A percentile compares a stretch with the other conserved stretches of the same genome.
Evolutionary conservation across 2,113 vertebrate species (phyloP).

Genomic region (Arenaria interpres): DNA sequence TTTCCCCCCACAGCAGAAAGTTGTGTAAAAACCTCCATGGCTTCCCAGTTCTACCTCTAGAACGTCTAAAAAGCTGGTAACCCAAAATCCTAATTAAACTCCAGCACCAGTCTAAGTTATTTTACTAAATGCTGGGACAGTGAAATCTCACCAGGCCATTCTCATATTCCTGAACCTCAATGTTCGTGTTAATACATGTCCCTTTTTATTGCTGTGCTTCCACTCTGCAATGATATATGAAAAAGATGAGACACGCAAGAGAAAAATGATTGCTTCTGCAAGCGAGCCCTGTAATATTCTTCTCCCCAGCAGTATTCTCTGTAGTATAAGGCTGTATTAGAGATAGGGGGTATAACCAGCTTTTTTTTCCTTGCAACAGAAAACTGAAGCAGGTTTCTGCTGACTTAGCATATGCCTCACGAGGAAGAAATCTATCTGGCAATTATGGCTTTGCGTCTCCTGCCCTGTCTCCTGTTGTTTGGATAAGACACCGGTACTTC

Average conservation of each 20-base stretch:
- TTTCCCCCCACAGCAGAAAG: not conserved
- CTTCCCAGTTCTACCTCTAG: not conserved
- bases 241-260: not conserved
- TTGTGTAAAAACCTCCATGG: not conserved
- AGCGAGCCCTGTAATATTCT: not conserved
- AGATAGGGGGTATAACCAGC: not conserved
- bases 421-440: slow-evolving; percentile 60
- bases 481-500: slow-evolving; percentile 34
- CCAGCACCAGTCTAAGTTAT: not conserved
- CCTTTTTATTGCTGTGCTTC: not conserved
- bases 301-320: not conserved
- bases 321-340: not conserved
- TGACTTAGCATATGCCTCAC: slow-evolving; percentile 51
- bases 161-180: not conserved
- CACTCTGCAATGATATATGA: not conserved
- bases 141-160: slow-evolving; percentile 42
- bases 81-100: slow-evolving; percentile 28
- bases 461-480: slow-evolving; percentile 52
- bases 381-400: slow-evolving; percentile 48
- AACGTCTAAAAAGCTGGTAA: not conserved
- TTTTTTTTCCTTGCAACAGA: slow-evolving; percentile 16
- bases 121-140: slow-evolving; percentile 16
- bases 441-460: slow-evolving; percentile 40
- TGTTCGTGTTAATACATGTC: slow-evolving; percentile 24
- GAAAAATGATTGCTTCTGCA: not conserved